Base-by-base conservation (phyloP, 2,888 invertebrate genomes). In the Drosophila paucipuncta region DNA sequence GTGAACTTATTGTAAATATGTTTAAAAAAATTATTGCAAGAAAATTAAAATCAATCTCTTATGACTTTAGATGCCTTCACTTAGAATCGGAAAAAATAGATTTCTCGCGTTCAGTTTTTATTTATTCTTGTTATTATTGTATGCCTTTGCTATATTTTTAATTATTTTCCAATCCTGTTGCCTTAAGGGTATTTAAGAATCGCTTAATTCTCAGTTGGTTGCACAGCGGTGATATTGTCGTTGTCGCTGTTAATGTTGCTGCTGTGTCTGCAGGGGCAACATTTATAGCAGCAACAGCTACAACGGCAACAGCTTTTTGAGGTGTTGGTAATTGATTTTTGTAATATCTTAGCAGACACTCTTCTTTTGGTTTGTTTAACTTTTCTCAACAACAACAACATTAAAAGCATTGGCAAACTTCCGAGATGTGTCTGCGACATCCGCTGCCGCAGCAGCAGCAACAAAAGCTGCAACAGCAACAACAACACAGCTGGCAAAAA, bases 291-390 rank as follows among this genome's bases (percentile, higher is more conserved):
- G 72, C 79, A 85, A 80, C 74, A 76, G 66, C 67, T 62, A 76
- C 75, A 77, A 80, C 73, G 69, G 78, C 83, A 79, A 83, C 90
- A 80, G 62, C 82, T 77, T 85, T 81, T 86, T 88, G 90, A 88
- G 89, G 88, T 88, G 88, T 88, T 90, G 90, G 88, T 88, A 88
- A 88, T 90, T 88, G 88, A 89, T 88, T 88, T 88, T 88, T 87
- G 89, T 88, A 87, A 89, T 88, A 79, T 88, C 81, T 90, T 78
- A 58, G 84, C 88, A 78, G 80, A 88, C 82, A 91, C 88, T 88
- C 77, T 70, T 72, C 73, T 35, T 80, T 64, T 64, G n/a, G 61
- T 61, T 72, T 86, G 84, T 83, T 84, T 83, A 78, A 43, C 85
- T 84, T 75, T 85, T 83, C 74, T 76, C 61, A 73, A 62, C 64